A percentile compares a stretch with the other conserved stretches of the same genome.
Evolutionary conservation across 2,797 vertebrate species (phyloP).

Genomic region (Neosalanx taihuensis): DNA sequence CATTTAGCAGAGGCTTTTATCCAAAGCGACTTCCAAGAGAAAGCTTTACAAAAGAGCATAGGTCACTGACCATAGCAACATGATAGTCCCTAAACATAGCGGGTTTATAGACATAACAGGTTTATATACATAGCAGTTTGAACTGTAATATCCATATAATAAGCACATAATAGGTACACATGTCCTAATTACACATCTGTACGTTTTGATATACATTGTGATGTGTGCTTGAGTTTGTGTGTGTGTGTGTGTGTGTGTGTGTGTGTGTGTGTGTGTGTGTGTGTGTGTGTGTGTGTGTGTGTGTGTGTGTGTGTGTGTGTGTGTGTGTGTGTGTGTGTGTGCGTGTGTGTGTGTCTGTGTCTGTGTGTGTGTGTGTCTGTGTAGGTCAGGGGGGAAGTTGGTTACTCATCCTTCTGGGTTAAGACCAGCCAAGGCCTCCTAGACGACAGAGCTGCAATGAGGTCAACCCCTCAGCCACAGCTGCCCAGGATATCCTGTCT

Average conservation of each 20-base stretch:
- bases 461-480: not conserved
- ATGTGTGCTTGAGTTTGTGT: not conserved
- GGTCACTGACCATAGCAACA: too few species aligned
- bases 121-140: too few species aligned
- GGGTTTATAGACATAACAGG: too few species aligned
- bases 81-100: too few species aligned
- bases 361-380: not conserved
- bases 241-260: not conserved
- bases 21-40: too few species aligned
- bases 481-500: slow-evolving; percentile 22
- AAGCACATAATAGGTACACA: not conserved
- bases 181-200: not conserved
- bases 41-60: too few species aligned
- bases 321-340: not conserved
- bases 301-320: not conserved
- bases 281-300: not conserved
- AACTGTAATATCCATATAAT: not conserved
- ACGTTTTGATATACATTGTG: not conserved
- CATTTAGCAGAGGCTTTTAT: too few species aligned
- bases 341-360: not conserved
- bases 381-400: not conserved
- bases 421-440: not conserved
- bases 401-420: not conserved
- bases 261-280: too few species aligned
- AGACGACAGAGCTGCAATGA: not conserved